phyloP scores from a whole-genome alignment of 53 echinoderm and acorn worm species.

The Echinarachnius parma region DNA sequence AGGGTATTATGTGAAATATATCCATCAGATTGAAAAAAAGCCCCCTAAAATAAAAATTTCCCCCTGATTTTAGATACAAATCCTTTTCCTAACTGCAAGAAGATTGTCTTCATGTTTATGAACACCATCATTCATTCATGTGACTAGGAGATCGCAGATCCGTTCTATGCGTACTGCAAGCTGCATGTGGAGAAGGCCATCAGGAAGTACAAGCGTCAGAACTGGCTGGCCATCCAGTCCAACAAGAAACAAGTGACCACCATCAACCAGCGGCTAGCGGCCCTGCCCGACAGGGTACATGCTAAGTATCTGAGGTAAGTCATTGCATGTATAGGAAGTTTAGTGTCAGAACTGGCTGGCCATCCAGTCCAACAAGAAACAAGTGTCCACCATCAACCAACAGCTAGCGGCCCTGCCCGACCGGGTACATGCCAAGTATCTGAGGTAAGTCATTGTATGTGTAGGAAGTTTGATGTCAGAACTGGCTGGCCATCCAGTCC shows the following conservation, averaged over 20 bases:
- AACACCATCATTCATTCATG: slow-evolving; percentile 18
- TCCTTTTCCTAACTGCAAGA: background rate
- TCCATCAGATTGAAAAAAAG: too few species aligned
- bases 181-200: slow-evolving; percentile 90
- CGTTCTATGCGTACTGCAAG: slow-evolving; percentile 99
- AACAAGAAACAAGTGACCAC: slow-evolving; percentile 63
- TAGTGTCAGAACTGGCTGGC: slow-evolving; percentile 93
- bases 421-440: slow-evolving; percentile 32
- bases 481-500: slow-evolving; percentile 92
- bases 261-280: slow-evolving; percentile 48
- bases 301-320: slow-evolving; percentile 28
- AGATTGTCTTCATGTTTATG: too few species aligned
- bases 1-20: too few species aligned
- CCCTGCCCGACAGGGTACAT: slow-evolving; percentile 31
- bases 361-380: slow-evolving; percentile 78
- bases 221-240: slow-evolving; percentile 92
- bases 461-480: too few species aligned
- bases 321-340: background rate
- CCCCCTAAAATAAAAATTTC: too few species aligned
- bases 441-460: slow-evolving; percentile 2
- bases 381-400: slow-evolving; percentile 55
- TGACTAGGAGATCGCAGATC: slow-evolving; percentile 92
- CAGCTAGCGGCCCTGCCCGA: slow-evolving; percentile 29
- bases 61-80: too few species aligned
- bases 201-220: slow-evolving; percentile 79